Conservation (phyloP, 2,888 invertebrate species). For the Philopedon plagiatum region DNA sequence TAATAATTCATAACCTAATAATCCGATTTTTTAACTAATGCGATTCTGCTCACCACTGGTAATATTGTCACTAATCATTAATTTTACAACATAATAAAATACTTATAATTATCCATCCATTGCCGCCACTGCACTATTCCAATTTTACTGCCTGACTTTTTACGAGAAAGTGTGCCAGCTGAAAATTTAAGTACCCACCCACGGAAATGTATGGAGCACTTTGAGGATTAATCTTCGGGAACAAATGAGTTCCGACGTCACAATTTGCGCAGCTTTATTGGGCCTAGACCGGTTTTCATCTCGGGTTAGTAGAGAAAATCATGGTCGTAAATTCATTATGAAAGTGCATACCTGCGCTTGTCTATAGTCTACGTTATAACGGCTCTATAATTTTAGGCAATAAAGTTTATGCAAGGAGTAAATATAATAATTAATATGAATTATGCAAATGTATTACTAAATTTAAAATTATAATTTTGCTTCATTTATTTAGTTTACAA, state of each 20-base stretch:
- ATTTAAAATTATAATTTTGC: no score
- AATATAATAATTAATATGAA: not conserved
- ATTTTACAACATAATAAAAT: no score
- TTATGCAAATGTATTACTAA: no score
- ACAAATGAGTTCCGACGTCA: constrained; percentile 50
- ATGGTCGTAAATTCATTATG: constrained; percentile 44
- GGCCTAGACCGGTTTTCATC: constrained; percentile 42
- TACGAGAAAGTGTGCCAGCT: constrained; percentile 19
- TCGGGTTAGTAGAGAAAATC: constrained; percentile 42
- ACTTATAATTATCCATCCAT: no score
- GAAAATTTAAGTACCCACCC: constrained; percentile 45
- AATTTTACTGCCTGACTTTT: constrained; percentile 15
- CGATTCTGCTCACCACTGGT: no score
- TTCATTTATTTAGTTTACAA: no score
- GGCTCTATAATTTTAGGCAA: not conserved
- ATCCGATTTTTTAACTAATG: no score
- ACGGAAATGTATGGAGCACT: constrained; percentile 48
- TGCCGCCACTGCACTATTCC: not conserved
- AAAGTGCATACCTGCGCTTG: constrained; percentile 31
- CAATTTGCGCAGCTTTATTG: constrained; percentile 50
- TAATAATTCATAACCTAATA: no score
- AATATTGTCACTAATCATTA: no score
- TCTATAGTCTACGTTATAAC: not conserved
- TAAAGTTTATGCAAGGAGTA: not conserved
- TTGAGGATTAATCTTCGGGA: constrained; percentile 48